Evolutionary conservation across 2,888 invertebrate genomes (phyloP), one percentile per base, ranked within the genome.

Genomic region (Selenia dentaria): DNA sequence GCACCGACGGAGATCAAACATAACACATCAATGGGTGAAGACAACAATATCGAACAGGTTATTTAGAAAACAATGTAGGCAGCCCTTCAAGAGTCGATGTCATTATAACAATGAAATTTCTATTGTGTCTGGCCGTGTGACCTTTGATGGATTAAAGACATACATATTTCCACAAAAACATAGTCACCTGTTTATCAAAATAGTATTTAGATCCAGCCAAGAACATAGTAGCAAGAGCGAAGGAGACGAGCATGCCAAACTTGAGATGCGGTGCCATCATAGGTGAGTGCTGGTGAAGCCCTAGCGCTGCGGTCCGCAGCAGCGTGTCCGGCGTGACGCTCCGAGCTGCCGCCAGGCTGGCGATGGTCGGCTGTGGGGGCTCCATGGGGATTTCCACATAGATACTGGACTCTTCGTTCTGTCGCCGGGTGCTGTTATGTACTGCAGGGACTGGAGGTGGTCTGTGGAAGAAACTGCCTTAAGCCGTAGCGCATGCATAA

Each of bases 201-300:
- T 95, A 95, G 73, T 94, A 94, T 79, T 94, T 95, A 13, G 93
- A 93, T 16, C 93, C 94, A 0, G 93, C 94, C 34, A 95, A 86
- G 67, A 95, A 94, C 24, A 94, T 92, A 0, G 94, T 93, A 1
- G 94, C 93, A 31, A 95, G 74, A 8, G 93, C 93, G 61, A 95
- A 92, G 0, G 94, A 94, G 25, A 94, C 93, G 84, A 95, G 94
- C 84, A 95, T 93, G 39, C 93, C 94, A 68, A 93, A 94, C 79
- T 94, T 94, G 33, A 94, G 79, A 54, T 93, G 93, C 9, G 92
- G 91, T 6, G 92, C 92, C 72, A 92, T 85, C 70, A 92, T 73
- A 31, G 91, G 91, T 32, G 86, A 79, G 56, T 82, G 83, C 35
- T 84, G 83, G 31, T n/a, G n/a, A n/a, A 90, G 79, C 3, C 88